A percentile compares a stretch with the other conserved stretches of the same genome.
Conservation (phyloP, 2,888 invertebrate genomes). For the Chloroclysta siterata region DNA sequence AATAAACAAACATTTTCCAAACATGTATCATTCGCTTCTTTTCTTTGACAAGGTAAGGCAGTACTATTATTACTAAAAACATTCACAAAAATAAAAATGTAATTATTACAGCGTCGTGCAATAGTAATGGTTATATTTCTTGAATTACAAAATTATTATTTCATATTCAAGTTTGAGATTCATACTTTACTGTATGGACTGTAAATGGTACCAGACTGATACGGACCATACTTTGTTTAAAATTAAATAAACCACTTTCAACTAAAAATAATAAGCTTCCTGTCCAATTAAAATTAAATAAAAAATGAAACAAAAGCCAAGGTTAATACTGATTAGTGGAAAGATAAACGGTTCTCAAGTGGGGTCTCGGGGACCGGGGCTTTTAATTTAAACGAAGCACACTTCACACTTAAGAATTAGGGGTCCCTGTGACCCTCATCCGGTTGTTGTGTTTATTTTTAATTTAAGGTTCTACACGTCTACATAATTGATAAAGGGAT, state of each 20-base stretch:
- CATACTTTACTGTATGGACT: too few relatives aligned
- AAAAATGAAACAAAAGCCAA: conserved; percentile 27
- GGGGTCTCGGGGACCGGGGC: conserved; percentile 27
- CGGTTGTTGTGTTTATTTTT: conserved; percentile 36
- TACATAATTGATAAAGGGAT: too few relatives aligned
- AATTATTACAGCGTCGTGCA: too few relatives aligned
- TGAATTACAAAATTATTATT: too few relatives aligned
- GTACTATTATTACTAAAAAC: conserved; percentile 10
- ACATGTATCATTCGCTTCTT: neutral
- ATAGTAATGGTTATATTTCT: too few relatives aligned
- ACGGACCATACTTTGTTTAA: neutral
- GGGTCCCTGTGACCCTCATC: conserved; percentile 28
- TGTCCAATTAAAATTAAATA: conserved; percentile 17
- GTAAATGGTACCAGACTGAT: too few relatives aligned
- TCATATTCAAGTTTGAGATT: too few relatives aligned
- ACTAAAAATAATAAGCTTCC: conserved; percentile 9
- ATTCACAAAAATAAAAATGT: too few relatives aligned
- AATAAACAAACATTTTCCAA: neutral
- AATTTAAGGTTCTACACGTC: conserved; percentile 22
- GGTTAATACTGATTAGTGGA: conserved; percentile 38
- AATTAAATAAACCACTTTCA: neutral
- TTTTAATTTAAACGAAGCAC: conserved; percentile 39
- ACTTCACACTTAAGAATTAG: conserved; percentile 33
- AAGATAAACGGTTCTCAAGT: conserved; percentile 35
- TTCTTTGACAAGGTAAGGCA: conserved; percentile 16